Percentiles rank a stretch among this genome's conserved stretches.
phyloP scores from a whole-genome alignment of 2,797 vertebrate species.

The Dryobates pubescens region DNA sequence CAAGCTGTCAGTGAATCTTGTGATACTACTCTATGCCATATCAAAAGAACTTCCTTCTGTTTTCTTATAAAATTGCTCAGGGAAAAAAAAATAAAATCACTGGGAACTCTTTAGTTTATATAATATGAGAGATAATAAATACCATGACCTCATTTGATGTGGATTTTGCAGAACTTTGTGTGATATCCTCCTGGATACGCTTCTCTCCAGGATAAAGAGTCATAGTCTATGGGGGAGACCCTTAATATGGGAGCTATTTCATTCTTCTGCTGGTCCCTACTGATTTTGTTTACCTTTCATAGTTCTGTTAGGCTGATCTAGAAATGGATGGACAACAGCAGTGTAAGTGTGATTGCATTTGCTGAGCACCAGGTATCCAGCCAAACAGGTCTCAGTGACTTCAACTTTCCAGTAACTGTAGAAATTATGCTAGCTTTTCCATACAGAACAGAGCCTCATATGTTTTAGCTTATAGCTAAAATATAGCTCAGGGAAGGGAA shows the following conservation, averaged over 20 bases:
- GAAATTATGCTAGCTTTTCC: not conserved
- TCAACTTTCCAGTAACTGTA: not conserved
- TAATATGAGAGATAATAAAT: not conserved
- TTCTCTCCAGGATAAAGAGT: not conserved
- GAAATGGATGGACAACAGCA: not conserved
- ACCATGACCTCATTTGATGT: not conserved
- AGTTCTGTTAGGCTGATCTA: not conserved
- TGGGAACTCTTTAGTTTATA: not conserved
- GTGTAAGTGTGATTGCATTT: not conserved
- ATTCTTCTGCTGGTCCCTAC: not conserved
- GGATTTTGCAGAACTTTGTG: not conserved
- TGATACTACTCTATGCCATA: not conserved
- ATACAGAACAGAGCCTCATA: not conserved
- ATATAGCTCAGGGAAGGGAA: not conserved
- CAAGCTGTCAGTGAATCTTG: not conserved
- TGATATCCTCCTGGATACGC: not conserved
- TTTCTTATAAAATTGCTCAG: not conserved
- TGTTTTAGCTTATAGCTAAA: not conserved
- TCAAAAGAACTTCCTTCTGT: not conserved
- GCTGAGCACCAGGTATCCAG: not conserved
- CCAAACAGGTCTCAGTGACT: not conserved
- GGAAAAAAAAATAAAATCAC: not conserved
- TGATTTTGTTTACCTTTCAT: not conserved
- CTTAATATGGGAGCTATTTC: not conserved
- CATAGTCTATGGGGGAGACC: not conserved